Evolutionary conservation across 2,797 vertebrate genomes (phyloP), one percentile per base, ranked within the genome.

Genomic region (Sebastes oblongus): DNA sequence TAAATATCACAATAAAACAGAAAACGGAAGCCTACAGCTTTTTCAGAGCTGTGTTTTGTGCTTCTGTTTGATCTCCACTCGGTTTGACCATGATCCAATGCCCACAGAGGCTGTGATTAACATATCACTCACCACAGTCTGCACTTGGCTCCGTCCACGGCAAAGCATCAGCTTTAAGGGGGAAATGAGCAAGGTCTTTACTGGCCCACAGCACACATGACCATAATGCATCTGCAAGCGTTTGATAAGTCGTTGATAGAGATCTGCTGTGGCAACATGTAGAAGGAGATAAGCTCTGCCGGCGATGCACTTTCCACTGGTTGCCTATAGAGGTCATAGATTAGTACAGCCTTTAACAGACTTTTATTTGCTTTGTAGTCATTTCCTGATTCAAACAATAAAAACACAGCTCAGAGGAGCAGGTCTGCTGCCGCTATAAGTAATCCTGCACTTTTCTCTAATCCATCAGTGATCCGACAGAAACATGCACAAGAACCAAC

Each of bases 51-150:
- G 80, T 42, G 80, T 81, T 80, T 52, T 74, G 77, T 70, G 80
- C 69, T 36, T 68, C 55, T 36, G 78, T 88, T 91, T 87, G 87
- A 88, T 91, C 88, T 90, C 64, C 27, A 22, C 25, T 86, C 82
- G 70, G 82, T 83, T 66, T 89, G 90, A 84, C 81, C 68, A 34
- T 7, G 58, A 86, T 87, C 83, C 79, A 89, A 84, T 79, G 36
- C 75, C 76, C 84, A 83, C 84, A 81, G 81, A 81, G 77, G 76
- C 70, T 24, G 55, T 67, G 87, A 93, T 95, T 94, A 92, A 79
- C 91, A 93, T 92, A 92, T 92, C 89, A 84, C 85, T 91, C 78
- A 60, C 72, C 83, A 72, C 89, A 80, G 87, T 77, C 82, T 88
- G 76, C 70, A 65, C 81, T 86, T 85, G 87, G 87, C 86, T 80